A percentile compares a stretch with the other conserved stretches of the same genome.
Evolutionary conservation across 2,888 invertebrate species (phyloP).

Genomic region (Scelioninae gen. 1): DNA sequence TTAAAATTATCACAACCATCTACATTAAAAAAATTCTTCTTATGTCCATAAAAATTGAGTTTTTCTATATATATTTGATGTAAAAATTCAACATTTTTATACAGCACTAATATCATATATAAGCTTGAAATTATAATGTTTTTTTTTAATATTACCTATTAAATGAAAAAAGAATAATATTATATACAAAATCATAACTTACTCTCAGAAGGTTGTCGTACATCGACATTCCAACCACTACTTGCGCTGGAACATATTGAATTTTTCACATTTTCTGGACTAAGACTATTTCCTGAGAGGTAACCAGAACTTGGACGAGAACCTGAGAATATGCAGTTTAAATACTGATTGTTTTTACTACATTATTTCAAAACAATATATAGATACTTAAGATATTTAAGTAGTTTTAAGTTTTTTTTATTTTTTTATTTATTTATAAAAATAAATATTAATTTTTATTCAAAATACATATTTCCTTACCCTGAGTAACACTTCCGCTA

Average conservation of each 20-base stretch:
- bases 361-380: background rate
- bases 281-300: conserved; percentile 78
- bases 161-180: background rate
- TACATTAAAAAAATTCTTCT: too few species aligned
- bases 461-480: conserved; percentile 25
- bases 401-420: too few species aligned
- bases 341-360: background rate
- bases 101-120: too few species aligned
- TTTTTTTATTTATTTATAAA: background rate
- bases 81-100: too few species aligned
- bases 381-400: too few species aligned
- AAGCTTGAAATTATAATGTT: too few species aligned
- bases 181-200: conserved; percentile 65
- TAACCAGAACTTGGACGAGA: conserved; percentile 80
- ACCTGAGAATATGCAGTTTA: conserved; percentile 67
- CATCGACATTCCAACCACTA: conserved; percentile 81
- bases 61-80: too few species aligned
- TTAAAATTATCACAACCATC: background rate
- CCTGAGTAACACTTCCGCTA: conserved; percentile 72
- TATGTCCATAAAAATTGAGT: too few species aligned
- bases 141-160: too few species aligned
- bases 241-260: conserved; percentile 81
- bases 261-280: conserved; percentile 77
- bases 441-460: conserved; percentile 2
- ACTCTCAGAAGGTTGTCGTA: conserved; percentile 77